These are phyloP conservation scores for Phanerotoma sp. DNA, from an alignment of 2,888 invertebrate genomes.

Conservation along the genomic window DNA sequence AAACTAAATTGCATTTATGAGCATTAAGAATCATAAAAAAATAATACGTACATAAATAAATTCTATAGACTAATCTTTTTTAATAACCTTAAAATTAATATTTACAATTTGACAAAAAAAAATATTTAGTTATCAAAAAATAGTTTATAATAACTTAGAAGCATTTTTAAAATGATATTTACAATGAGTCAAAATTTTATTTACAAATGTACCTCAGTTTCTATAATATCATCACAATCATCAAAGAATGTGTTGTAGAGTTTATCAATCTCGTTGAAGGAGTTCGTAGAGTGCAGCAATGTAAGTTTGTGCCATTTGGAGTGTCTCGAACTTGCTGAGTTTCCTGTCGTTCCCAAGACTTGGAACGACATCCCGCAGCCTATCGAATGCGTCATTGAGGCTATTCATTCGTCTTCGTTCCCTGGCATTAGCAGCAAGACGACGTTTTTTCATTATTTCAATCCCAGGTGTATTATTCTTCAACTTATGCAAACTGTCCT, in stretches of 20 bases:
- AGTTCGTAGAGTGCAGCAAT: slow-evolving; percentile 70
- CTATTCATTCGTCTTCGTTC: slow-evolving; percentile 74
- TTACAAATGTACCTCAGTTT: slow-evolving; percentile 25
- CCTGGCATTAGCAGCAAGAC: slow-evolving; percentile 73
- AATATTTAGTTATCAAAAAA: neutral
- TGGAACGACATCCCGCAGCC: slow-evolving; percentile 70
- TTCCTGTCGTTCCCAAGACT: slow-evolving; percentile 70
- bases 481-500: slow-evolving; percentile 43
- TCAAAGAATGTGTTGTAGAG: neutral
- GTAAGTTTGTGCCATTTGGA: slow-evolving; percentile 78
- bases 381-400: slow-evolving; percentile 73
- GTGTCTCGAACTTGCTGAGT: slow-evolving; percentile 73
- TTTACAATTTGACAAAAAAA: neutral
- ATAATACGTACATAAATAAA: too few relatives aligned
- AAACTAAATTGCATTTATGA: too few relatives aligned
- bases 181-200: slow-evolving; percentile 24
- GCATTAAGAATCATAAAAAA: too few relatives aligned
- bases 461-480: slow-evolving; percentile 47
- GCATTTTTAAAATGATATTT: slow-evolving; percentile 35
- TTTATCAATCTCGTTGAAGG: slow-evolving; percentile 52
- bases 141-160: slow-evolving; percentile 38
- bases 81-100: too few relatives aligned
- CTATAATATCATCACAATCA: neutral
- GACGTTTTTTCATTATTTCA: slow-evolving; percentile 64
- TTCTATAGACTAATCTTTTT: too few relatives aligned